phyloP scores from a whole-genome alignment of 2,888 invertebrate species.

The Lasioglossum oenotherae region DNA sequence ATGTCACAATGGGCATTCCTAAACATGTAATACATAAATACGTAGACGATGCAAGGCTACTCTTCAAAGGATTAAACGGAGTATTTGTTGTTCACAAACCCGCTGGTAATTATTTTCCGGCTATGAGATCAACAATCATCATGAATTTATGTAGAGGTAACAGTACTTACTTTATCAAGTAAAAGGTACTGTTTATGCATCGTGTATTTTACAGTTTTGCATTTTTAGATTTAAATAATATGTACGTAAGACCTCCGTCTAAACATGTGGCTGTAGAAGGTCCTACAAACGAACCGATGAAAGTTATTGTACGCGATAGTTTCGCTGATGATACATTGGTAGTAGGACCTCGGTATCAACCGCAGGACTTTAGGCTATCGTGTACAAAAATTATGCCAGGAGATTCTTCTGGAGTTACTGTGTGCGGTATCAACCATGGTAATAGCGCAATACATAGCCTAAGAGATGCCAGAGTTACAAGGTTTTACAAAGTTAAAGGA shows the following conservation, averaged over 20 bases:
- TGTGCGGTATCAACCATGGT: constrained; percentile 91
- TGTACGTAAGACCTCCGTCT: constrained; percentile 87
- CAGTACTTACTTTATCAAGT: constrained; percentile 50
- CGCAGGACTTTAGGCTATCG: constrained; percentile 88
- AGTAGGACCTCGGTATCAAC: constrained; percentile 91
- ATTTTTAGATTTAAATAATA: constrained; percentile 89
- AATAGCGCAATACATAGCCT: constrained; percentile 86
- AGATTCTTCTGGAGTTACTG: constrained; percentile 91
- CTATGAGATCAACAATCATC: constrained; percentile 87
- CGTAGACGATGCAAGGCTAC: constrained; percentile 84
- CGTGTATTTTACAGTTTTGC: not conserved
- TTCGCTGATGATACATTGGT: constrained; percentile 91
- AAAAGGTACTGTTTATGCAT: not conserved
- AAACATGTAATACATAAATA: not conserved
- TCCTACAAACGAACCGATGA: constrained; percentile 86
- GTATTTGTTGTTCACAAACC: constrained; percentile 93
- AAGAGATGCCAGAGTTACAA: constrained; percentile 87
- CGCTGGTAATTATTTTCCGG: constrained; percentile 85
- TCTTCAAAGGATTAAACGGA: constrained; percentile 90
- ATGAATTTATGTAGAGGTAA: constrained; percentile 90
- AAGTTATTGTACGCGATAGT: constrained; percentile 87
- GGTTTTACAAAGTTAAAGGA: constrained; percentile 91
- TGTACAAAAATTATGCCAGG: constrained; percentile 87
- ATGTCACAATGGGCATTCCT: constrained; percentile 24
- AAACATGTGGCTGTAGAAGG: constrained; percentile 88